Evolutionary conservation across 2,888 invertebrate genomes (phyloP).

Genomic region (Tridacna gigas): DNA sequence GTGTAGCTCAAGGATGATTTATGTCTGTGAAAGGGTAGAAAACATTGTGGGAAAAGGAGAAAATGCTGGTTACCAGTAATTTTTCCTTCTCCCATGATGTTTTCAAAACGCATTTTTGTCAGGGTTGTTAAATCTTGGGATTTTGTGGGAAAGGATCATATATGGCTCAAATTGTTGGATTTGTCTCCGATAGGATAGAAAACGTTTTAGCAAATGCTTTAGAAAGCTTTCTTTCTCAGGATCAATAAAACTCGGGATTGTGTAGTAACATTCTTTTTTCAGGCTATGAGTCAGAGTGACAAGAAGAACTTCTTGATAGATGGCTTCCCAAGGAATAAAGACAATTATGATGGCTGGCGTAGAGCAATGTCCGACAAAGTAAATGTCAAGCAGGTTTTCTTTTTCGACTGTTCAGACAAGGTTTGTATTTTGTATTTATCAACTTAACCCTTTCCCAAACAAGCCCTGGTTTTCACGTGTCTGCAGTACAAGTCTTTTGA

Average conservation of each 20-base stretch:
- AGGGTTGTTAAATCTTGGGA: no score
- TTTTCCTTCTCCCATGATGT: background rate
- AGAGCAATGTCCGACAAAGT: conserved; percentile 92
- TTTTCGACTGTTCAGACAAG: conserved; percentile 94
- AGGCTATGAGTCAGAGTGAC: conserved; percentile 85
- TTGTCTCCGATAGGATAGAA: no score
- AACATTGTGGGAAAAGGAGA: background rate
- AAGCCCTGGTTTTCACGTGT: background rate
- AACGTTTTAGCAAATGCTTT: no score
- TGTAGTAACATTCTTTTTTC: conserved; percentile 15
- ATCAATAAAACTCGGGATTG: no score
- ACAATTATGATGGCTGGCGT: conserved; percentile 98
- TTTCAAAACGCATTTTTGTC: no score
- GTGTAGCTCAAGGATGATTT: no score
- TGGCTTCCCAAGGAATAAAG: conserved; percentile 98
- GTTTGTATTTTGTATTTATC: conserved; percentile 78
- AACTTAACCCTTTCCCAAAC: background rate
- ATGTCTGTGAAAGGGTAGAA: no score
- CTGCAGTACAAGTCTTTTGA: background rate
- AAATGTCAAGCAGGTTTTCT: conserved; percentile 93
- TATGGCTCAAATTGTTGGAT: no score
- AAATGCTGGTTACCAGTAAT: background rate
- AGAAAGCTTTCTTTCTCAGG: no score
- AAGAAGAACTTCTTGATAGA: conserved; percentile 94
- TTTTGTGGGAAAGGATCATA: no score